Evolutionary conservation across 2,113 vertebrate genomes (phyloP), one percentile per base, ranked within the genome.

Genomic region (Chaenocephalus aceratus): DNA sequence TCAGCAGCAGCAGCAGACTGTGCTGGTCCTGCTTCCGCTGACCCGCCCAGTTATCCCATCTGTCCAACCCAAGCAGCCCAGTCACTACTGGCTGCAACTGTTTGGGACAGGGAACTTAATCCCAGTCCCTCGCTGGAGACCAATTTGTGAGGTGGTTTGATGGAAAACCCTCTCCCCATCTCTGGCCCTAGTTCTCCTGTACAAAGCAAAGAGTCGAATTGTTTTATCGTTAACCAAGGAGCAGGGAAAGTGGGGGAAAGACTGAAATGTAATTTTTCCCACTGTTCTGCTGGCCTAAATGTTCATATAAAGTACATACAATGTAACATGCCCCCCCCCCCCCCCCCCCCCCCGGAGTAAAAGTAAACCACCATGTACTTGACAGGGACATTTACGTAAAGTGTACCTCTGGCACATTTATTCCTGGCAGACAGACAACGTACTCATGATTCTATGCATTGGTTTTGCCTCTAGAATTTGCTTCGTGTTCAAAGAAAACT

Each of bases 81-180:
- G 77, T 86, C 83, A 87, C 82, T 56, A 75, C 86, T 84, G 59
- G 75, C 80, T 87, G 62, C 84, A 86, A 84, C 73, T 68, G 72
- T 89, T 90, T 74, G 78, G 73, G 86, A 90, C 82, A 73, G 84
- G 88, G 84, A 95, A 90, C 87, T 72, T 89, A 86, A 88, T 91
- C 71, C 75, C 75, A 80, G 82, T 75, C 53, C 67, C 69, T 90
- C 74, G 26, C 86, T 73, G 59, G 88, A 92, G 88, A 91, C 86
- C 77, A 85, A 85, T 92, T 90, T 87, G 81, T 79, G 66, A 87
- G 80, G 66, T 88, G 83, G 81, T 80, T 71, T 65, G 66, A 76
- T 81, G 69, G 86, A 88, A 92, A 88, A 65, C 67, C 80, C 66
- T 72, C 48, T 78, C 84, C 72, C 69, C 58, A 56, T 54, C 71